Evolutionary conservation across 2,888 invertebrate genomes (phyloP).

Genomic region (Lasioglossum leucozonium): DNA sequence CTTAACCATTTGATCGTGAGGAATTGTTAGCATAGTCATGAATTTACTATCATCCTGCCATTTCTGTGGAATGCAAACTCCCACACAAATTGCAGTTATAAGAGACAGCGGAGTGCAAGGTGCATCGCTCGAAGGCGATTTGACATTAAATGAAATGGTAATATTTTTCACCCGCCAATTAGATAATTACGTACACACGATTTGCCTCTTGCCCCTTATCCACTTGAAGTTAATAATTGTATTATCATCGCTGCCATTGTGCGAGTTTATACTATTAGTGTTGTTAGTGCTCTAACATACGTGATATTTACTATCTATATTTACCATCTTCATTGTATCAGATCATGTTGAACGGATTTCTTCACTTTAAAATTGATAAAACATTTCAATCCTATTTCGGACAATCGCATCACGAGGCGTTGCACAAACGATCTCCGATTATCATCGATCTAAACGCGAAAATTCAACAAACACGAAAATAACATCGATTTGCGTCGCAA

Average conservation of each 20-base stretch:
- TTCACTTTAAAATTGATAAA: no score
- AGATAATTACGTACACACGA: neutral
- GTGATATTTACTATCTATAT: neutral
- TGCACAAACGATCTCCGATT: no score
- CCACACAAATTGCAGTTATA: neutral
- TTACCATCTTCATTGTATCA: neutral
- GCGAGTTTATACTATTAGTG: constrained; percentile 9
- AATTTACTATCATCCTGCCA: neutral
- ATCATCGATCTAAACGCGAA: no score
- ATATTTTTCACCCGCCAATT: constrained; percentile 7
- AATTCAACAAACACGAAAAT: no score
- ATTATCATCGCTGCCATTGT: neutral
- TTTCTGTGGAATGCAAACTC: neutral
- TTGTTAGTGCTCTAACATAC: neutral
- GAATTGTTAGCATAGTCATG: neutral
- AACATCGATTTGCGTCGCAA: no score
- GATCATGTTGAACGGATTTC: neutral
- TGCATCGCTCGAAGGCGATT: neutral
- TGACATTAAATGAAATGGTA: neutral
- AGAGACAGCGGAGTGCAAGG: neutral
- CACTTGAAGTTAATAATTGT: constrained; percentile 8
- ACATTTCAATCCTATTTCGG: no score
- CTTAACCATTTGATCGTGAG: neutral
- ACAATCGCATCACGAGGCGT: no score
- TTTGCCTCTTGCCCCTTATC: neutral